Base-by-base conservation (phyloP, 1,140 invertebrate species). In the Polypedilum pembai region DNA sequence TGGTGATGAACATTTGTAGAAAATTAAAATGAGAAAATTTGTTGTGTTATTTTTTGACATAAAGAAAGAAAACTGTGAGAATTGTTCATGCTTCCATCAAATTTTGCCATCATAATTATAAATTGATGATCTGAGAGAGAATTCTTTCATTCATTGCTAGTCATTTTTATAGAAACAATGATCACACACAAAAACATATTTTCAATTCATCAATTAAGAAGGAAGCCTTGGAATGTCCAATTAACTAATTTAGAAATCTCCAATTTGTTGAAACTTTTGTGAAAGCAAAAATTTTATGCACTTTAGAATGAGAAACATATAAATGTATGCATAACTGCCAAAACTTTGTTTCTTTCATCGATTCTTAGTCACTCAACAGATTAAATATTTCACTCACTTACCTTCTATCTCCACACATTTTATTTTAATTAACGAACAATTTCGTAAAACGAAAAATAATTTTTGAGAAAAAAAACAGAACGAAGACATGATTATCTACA, bases 1-100 rank as follows among this genome's bases (percentile, higher is more conserved):
- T 21, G 88, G 88, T 66, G 89, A 91, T 83, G 88, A 91, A 81
- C 88, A 88, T 77, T 80, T 82, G 20, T 76, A 74, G 74, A 40
- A 69, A 69, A 21, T 69, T n/a, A n/a, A n/a, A n/a, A n/a, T n/a
- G n/a, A n/a, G n/a, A n/a, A n/a, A n/a, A n/a, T n/a, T n/a, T 69
- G 65, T 69, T 69, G 65, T 69, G 65, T 69, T 69, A 69, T 69
- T 69, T 56, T n/a, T 15, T 56, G 45, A 56, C 12, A 56, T 45
- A 18, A 21, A 21, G 18, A 69, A 69, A 69, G 18, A 69, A 21
- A 69, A 8, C 65, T 69, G 65, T 69, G 65, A 69, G 8, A 69
- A 69, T 18, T 69, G 65, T 69, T n/a, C 17, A 69, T 56, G 45
- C 17, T 69, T 18, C 65, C 20, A 69, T 69, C 18, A 8, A 69